A percentile compares a stretch with the other conserved stretches of the same genome.
phyloP scores from a whole-genome alignment of 2,888 invertebrate species.

The Torymus aiolomorphi region DNA sequence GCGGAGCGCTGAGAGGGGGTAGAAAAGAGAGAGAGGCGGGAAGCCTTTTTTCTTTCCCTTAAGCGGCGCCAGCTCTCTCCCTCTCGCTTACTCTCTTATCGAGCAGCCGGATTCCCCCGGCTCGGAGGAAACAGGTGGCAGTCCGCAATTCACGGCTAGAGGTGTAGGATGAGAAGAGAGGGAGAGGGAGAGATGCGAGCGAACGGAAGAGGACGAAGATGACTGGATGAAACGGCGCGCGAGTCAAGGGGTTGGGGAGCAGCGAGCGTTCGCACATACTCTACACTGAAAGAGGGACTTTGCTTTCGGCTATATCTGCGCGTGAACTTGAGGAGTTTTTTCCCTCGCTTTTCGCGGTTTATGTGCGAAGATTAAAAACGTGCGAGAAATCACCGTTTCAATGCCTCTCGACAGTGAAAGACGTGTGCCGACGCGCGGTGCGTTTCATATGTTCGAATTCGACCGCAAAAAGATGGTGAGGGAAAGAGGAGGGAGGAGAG shows the following conservation, averaged over 20 bases:
- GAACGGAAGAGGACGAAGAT: slow-evolving; percentile 41
- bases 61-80: slow-evolving; percentile 22
- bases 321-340: not conserved
- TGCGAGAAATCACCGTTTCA: too few species aligned
- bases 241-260: too few species aligned
- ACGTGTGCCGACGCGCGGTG: too few species aligned
- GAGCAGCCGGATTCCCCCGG: slow-evolving; percentile 43
- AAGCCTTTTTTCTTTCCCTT: slow-evolving; percentile 35
- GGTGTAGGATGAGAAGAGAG: slow-evolving; percentile 1
- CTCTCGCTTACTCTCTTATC: slow-evolving; percentile 33
- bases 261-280: too few species aligned
- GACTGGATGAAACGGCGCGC: slow-evolving; percentile 33
- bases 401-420: too few species aligned
- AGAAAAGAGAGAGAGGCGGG: not conserved
- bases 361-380: too few species aligned
- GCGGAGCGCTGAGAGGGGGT: not conserved
- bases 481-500: too few species aligned
- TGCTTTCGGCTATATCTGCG: not conserved
- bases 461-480: too few species aligned
- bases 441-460: too few species aligned
- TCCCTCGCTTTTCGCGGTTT: not conserved
- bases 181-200: slow-evolving; percentile 37
- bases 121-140: slow-evolving; percentile 51
- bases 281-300: too few species aligned
- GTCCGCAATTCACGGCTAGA: slow-evolving; percentile 20